These are phyloP conservation scores for Erpobdella octoculata DNA, from an alignment of 2,888 invertebrate species.

Conservation along the genomic window DNA sequence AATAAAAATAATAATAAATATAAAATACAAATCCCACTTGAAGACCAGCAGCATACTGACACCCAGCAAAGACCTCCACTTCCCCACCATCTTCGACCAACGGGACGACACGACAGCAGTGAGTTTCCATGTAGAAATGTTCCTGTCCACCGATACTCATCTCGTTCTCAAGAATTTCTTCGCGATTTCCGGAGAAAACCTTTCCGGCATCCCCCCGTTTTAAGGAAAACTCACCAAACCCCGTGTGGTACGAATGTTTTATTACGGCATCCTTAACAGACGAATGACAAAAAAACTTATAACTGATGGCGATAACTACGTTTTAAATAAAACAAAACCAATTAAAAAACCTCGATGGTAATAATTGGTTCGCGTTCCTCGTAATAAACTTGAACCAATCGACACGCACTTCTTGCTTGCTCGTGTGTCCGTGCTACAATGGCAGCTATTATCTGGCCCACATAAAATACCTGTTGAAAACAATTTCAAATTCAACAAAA, in stretches of 20 bases:
- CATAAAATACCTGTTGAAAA: conserved; percentile 58
- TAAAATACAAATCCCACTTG: conserved; percentile 55
- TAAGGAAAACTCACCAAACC: background rate
- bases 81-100: conserved; percentile 67
- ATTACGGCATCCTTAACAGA: conserved; percentile 27
- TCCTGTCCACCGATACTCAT: conserved; percentile 80
- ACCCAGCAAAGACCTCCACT: conserved; percentile 71
- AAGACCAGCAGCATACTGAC: conserved; percentile 57
- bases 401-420: conserved; percentile 74
- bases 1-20: background rate
- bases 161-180: conserved; percentile 70
- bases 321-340: background rate
- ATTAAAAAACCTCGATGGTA: conserved; percentile 59
- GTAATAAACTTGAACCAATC: conserved; percentile 71
- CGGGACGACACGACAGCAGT: conserved; percentile 53
- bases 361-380: conserved; percentile 72
- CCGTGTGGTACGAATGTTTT: conserved; percentile 16
- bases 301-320: background rate
- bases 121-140: conserved; percentile 88
- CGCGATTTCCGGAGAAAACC: conserved; percentile 62
- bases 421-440: conserved; percentile 70
- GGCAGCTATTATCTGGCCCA: conserved; percentile 73
- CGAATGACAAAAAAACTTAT: no score
- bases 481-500: no score
- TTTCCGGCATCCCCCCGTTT: conserved; percentile 60